Percentiles rank a stretch among this genome's conserved stretches.
phyloP scores from a whole-genome alignment of 2,113 vertebrate species.

The Laticauda colubrina region DNA sequence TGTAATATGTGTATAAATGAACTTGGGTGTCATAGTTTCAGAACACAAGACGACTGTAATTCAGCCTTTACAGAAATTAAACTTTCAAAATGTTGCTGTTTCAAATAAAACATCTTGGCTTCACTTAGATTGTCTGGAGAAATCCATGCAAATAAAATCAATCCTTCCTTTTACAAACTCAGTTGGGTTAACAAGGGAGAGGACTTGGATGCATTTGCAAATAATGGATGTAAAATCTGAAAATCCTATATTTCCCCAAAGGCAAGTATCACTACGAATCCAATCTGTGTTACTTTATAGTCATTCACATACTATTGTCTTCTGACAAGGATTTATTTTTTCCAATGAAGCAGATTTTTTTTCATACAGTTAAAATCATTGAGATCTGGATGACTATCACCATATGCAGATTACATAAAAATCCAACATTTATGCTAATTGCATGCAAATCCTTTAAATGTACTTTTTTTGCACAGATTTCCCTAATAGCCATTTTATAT shows the following conservation, averaged over 20 bases:
- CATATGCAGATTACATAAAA: not conserved
- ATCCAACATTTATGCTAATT: not conserved
- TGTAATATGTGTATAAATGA: not conserved
- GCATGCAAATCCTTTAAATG: not conserved
- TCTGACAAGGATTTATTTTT: not conserved
- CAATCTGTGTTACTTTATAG: not conserved
- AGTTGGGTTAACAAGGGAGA: not conserved
- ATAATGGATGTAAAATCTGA: not conserved
- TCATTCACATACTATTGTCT: not conserved
- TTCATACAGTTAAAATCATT: not conserved
- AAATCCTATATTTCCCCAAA: not conserved
- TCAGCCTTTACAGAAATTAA: constrained; percentile 4
- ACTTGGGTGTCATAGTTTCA: not conserved
- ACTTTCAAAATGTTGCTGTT: constrained; percentile 32
- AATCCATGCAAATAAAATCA: constrained; percentile 49
- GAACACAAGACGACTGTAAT: not conserved
- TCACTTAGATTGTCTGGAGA: constrained; percentile 29
- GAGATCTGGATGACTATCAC: not conserved
- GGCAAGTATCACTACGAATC: not conserved
- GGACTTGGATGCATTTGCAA: not conserved
- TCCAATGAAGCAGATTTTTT: not conserved
- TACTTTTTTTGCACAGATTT: not conserved
- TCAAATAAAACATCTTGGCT: not conserved
- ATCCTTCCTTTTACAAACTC: not conserved
- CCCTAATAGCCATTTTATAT: not conserved